A percentile compares a stretch with the other conserved stretches of the same genome.
Conservation (phyloP, 1,140 invertebrate genomes). For the Dendrolimus kikuchii region DNA sequence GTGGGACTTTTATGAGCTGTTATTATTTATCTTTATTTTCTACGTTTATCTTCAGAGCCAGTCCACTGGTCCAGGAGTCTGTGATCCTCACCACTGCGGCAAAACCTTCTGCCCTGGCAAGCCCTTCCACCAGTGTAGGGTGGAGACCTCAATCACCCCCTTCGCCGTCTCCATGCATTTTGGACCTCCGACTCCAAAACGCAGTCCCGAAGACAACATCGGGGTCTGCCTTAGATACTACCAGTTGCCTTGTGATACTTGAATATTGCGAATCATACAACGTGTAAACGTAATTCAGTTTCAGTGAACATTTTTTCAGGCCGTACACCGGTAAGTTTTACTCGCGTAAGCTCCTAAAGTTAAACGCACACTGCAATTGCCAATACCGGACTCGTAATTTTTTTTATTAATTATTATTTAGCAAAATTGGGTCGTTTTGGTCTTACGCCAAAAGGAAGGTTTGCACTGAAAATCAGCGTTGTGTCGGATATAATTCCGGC, state of each 20-base stretch:
- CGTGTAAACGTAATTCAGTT: too few species aligned
- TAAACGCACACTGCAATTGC: too few species aligned
- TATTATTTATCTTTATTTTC: conserved; percentile 3
- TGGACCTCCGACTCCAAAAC: conserved; percentile 76
- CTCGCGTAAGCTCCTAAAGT: too few species aligned
- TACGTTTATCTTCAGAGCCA: conserved; percentile 20
- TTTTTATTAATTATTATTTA: too few species aligned
- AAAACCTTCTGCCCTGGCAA: conserved; percentile 75
- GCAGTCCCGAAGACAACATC: conserved; percentile 84
- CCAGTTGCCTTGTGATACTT: conserved; percentile 77
- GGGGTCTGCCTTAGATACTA: conserved; percentile 83
- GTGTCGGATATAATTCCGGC: too few species aligned
- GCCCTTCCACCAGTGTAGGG: conserved; percentile 69
- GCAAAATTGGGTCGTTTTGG: too few species aligned
- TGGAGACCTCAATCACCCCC: conserved; percentile 83
- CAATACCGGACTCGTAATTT: too few species aligned
- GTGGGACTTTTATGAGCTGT: too few species aligned
- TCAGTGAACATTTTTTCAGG: too few species aligned
- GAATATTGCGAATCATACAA: neutral
- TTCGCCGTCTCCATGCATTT: conserved; percentile 86
- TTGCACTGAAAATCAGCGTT: too few species aligned
- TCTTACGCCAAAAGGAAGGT: too few species aligned
- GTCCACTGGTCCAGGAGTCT: conserved; percentile 72
- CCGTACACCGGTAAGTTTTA: too few species aligned
- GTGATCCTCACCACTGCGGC: conserved; percentile 84